Base-by-base conservation (phyloP, 1,140 invertebrate genomes). In the Drosophila burlai region DNA sequence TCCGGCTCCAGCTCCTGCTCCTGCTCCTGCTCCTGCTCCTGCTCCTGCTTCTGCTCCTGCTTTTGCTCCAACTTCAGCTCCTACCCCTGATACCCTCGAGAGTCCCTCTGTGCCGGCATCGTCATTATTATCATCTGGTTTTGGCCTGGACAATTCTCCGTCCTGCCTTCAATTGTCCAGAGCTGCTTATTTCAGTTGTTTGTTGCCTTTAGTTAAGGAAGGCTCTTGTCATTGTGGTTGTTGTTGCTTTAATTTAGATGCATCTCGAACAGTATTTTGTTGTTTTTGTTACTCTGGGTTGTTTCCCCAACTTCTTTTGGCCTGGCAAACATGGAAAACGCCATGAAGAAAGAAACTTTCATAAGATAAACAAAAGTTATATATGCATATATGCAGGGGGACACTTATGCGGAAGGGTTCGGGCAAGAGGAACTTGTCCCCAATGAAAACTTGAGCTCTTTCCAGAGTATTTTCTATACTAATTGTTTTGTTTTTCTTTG, bases 111-210 rank as follows among this genome's bases (percentile, higher is more conserved):
- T 52, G 62, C 45, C 57, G 62, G 34, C 73, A 76, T 62, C 80
- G 77, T 72, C 77, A 80, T 87, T 83, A 83, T 87, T 87, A 83
- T 89, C 84, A 89, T 86, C 76, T 87, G 76, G 67, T 89, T 86
- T 86, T 83, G 77, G 83, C 68, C 66, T 68, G 80, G 67, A 73
- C 80, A 82, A 68, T 65, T 77, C 71, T 69, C 63, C 49, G 26
- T 78, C 15, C 34, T 55, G 54, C 67, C 71, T 84, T 80, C 66
- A 80, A 83, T 69, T 71, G 71, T 64, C 80, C 65, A 62, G 66
- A 47, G 65, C 50, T 76, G 67, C 67, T 76, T 81, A 63, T 63
- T 67, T 74, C 58, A 63, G 58, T 72, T 72, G 66, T 67, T 50
- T 65, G 66, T 54, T 50, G 82, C 57, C 76, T 71, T 80, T 67